These are phyloP conservation scores for Mactromeris polynyma DNA, from an alignment of 2,888 invertebrate genomes.

Conservation along the genomic window DNA sequence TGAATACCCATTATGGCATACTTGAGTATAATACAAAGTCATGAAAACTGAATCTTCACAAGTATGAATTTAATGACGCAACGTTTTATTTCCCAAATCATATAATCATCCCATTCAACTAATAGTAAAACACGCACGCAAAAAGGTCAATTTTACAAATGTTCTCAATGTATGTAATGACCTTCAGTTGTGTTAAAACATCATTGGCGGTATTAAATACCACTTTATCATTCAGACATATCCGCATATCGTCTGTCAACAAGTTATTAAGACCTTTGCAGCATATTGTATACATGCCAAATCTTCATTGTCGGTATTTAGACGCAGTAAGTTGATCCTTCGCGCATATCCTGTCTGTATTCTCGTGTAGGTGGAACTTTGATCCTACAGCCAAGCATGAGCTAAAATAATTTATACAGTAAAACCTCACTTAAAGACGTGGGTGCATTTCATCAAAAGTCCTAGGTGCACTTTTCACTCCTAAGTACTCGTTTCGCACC, in stretches of 20 bases:
- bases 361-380: too few species aligned
- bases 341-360: too few species aligned
- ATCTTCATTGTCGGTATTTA: too few species aligned
- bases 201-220: not conserved
- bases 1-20: not conserved
- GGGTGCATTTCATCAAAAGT: too few species aligned
- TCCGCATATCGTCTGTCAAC: not conserved
- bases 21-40: not conserved
- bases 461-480: too few species aligned
- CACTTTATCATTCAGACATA: not conserved
- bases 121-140: not conserved
- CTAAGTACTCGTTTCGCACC: too few species aligned
- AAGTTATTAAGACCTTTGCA: too few species aligned
- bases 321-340: too few species aligned
- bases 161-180: not conserved
- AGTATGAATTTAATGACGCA: not conserved
- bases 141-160: slow-evolving; percentile 7
- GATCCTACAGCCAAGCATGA: too few species aligned
- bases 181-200: not conserved
- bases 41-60: not conserved
- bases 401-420: too few species aligned
- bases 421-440: too few species aligned
- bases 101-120: not conserved
- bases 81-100: not conserved
- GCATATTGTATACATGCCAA: too few species aligned